Evolutionary conservation across 2,113 vertebrate genomes (phyloP).

Genomic region (Bufo bufo): DNA sequence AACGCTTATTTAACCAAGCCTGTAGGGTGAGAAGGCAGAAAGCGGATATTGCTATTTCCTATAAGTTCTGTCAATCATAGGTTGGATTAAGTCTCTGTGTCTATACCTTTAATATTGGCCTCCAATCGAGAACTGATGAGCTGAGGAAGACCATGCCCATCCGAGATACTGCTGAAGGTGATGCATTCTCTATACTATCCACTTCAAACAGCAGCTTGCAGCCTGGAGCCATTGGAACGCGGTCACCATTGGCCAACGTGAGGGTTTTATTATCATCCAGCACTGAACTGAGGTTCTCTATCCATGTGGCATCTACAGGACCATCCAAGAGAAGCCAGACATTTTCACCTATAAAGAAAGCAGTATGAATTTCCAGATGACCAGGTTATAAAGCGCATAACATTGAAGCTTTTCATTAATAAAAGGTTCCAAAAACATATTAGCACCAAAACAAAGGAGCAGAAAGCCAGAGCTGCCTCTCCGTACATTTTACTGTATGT

Average conservation of each 20-base stretch:
- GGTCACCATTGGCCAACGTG: conserved; percentile 92
- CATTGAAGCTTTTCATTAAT: too few relatives aligned
- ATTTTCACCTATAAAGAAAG: conserved; percentile 80
- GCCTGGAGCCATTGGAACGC: conserved; percentile 94
- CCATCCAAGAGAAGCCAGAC: conserved; percentile 98
- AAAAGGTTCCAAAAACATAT: too few relatives aligned
- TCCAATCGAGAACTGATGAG: conserved; percentile 92
- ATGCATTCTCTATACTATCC: conserved; percentile 96
- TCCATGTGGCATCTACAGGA: conserved; percentile 97
- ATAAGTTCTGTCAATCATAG: too few relatives aligned
- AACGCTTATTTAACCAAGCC: not conserved
- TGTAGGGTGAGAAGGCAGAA: not conserved
- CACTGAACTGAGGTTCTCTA: conserved; percentile 97
- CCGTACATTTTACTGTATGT: too few relatives aligned
- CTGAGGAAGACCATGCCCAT: conserved; percentile 99
- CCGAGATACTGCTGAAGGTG: conserved; percentile 94
- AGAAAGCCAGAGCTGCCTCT: too few relatives aligned
- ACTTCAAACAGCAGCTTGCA: conserved; percentile 97
- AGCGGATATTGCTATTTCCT: too few relatives aligned
- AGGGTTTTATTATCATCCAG: conserved; percentile 95
- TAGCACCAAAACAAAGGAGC: too few relatives aligned
- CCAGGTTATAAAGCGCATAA: too few relatives aligned
- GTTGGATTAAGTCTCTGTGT: not conserved
- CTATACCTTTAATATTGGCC: conserved; percentile 90
- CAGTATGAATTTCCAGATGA: not conserved